Evolutionary conservation across 92 coral and sea anemone species (phyloP).

Genomic region (Pocillopora meandrina): DNA sequence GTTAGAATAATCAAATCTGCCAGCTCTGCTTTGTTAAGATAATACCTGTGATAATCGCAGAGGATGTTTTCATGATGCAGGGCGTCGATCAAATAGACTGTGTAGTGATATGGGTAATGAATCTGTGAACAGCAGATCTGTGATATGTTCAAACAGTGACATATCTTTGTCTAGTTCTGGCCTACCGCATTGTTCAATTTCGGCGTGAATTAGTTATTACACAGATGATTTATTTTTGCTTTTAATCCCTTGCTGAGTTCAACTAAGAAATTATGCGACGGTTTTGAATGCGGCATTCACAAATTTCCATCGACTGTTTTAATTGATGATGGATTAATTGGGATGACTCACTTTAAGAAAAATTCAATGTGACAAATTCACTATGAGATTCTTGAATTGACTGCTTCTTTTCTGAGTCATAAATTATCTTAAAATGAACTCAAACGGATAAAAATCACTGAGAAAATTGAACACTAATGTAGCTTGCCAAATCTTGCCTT

Average conservation of each 20-base stretch:
- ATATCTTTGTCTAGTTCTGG: not conserved
- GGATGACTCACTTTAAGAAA: not conserved
- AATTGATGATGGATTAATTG: not conserved
- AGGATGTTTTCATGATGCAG: conserved; percentile 35
- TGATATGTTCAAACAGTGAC: conserved; percentile 28
- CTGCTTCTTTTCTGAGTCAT: too few species aligned
- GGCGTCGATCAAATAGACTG: conserved; percentile 12
- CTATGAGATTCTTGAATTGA: too few species aligned
- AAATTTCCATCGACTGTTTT: not conserved
- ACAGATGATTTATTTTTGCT: not conserved
- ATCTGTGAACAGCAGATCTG: conserved; percentile 45
- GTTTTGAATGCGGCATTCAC: conserved; percentile 19
- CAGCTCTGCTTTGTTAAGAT: conserved; percentile 34
- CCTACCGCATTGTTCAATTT: conserved; percentile 8
- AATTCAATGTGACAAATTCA: too few species aligned
- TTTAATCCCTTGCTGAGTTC: conserved; percentile 6
- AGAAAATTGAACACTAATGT: too few species aligned
- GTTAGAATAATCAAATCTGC: conserved; percentile 32
- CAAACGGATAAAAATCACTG: too few species aligned
- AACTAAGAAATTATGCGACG: conserved; percentile 13
- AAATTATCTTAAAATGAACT: too few species aligned
- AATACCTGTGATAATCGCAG: conserved; percentile 33
- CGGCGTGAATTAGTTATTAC: conserved; percentile 3
- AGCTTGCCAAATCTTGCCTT: too few species aligned
- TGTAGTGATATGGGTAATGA: conserved; percentile 41